Conservation (phyloP, 1,140 invertebrate species). For the Ctenoplectra terminalis region DNA sequence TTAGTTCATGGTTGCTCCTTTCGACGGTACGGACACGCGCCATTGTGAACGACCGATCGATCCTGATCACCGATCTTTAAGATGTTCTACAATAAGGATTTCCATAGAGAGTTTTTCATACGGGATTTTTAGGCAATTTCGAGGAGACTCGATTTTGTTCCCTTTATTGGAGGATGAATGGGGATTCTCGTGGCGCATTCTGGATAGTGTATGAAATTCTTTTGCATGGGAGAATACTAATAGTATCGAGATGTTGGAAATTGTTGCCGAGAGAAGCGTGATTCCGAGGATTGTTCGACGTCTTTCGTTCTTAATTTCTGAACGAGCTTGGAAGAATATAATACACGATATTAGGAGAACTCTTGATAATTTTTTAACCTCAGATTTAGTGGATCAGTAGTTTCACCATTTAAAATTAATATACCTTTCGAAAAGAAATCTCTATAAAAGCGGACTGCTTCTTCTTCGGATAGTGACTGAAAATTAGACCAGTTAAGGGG, state of each 20-base stretch:
- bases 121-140: conserved; percentile 56
- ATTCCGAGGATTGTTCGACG: background rate
- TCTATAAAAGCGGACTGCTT: too few species aligned
- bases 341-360: too few species aligned
- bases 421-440: too few species aligned
- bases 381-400: too few species aligned
- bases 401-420: too few species aligned
- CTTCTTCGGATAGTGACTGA: too few species aligned
- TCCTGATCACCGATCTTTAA: conserved; percentile 44
- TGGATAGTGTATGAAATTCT: background rate
- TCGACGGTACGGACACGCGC: conserved; percentile 60
- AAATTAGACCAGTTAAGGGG: background rate
- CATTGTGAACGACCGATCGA: conserved; percentile 61
- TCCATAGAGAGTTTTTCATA: conserved; percentile 7
- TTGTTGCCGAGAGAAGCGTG: background rate
- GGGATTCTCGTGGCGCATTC: background rate
- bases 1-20: conserved; percentile 57
- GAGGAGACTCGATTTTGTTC: conserved; percentile 39
- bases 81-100: conserved; percentile 48
- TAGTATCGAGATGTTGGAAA: background rate
- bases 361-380: too few species aligned
- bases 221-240: too few species aligned
- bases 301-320: background rate
- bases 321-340: background rate
- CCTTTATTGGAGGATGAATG: conserved; percentile 36